Base-by-base conservation (phyloP, 2,113 vertebrate species). In the Motacilla tschutschensis region DNA sequence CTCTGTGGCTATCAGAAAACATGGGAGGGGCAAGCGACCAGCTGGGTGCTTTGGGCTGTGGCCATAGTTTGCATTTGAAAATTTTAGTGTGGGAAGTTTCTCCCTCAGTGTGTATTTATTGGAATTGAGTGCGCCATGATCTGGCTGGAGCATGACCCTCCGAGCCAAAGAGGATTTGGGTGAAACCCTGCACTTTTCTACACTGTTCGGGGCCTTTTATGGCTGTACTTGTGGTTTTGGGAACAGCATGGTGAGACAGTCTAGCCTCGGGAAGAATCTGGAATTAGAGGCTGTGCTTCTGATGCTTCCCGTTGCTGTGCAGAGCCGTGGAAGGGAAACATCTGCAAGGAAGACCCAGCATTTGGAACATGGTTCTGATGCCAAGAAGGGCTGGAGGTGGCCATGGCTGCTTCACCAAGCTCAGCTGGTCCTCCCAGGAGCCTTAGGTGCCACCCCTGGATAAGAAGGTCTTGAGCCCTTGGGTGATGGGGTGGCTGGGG, bases 1-100 rank as follows among this genome's bases (percentile, higher is more conserved):
- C 46, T 75, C 35, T n/a, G 15, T 44, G 57, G 25, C 48, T 22
- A 15, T 31, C 4, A 5, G 57, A 58, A 62, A 53, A 53, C 0
- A 0, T 0, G 1, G 17, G 12, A 62, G 13, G 26, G 38, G 15
- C 35, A 63, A 31, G 53, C 9, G 2, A 35, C 0, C 0, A 70
- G n/a, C 38, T 21, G n/a, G 28, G 9, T 5, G 1, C 58, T 46
- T 76, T 57, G 47, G 29, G 11, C 46, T 50, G 31, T n/a, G 36
- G 47, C 50, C 0, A 0, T 28, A 16, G 22, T 44, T 57, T 41
- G 48, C 18, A 3, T 54, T 10, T 26, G n/a, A 69, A 60, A 41
- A 28, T 33, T 75, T 28, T 21, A 41, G 43, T 22, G 6, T 10
- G 26, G 58, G 10, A n/a, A 14, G 43, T 48, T 63, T 60, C 31